Evolutionary conservation across 2,113 vertebrate genomes (phyloP).

Genomic region (Donacobius atricapilla): DNA sequence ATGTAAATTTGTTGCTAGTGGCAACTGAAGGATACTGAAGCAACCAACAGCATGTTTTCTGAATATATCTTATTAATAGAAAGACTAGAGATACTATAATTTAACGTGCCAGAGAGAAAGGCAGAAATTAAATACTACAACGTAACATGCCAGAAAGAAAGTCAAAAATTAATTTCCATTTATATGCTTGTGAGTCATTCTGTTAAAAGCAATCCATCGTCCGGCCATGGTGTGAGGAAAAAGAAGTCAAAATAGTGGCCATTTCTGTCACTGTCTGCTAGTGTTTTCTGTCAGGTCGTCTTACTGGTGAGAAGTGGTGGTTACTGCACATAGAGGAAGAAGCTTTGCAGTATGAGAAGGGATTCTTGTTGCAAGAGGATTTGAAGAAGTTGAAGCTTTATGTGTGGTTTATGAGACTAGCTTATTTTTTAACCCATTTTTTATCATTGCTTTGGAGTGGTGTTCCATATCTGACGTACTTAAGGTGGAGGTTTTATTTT

Average conservation of each 20-base stretch:
- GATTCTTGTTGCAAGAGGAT: not conserved
- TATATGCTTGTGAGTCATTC: not conserved
- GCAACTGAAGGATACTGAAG: not conserved
- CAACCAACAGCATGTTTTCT: not conserved
- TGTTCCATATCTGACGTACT: not conserved
- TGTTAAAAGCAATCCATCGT: not conserved
- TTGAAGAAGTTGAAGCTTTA: not conserved
- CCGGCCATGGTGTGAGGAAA: not conserved
- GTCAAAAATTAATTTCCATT: not conserved
- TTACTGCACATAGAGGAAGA: not conserved
- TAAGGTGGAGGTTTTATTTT: not conserved
- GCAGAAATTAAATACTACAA: not conserved
- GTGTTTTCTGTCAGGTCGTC: not conserved
- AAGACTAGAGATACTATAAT: not conserved
- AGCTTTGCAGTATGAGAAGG: not conserved
- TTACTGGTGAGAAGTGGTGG: not conserved
- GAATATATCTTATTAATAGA: constrained; percentile 7
- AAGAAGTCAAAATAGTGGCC: not conserved
- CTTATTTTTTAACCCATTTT: not conserved
- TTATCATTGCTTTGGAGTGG: not conserved
- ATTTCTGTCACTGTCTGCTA: rapidly evolving
- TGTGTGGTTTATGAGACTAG: not conserved
- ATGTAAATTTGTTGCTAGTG: not conserved
- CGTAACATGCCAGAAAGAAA: not conserved
- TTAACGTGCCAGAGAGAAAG: not conserved